Evolutionary conservation across 2,113 vertebrate species (phyloP).

Genomic region (Rhinoderma darwinii): DNA sequence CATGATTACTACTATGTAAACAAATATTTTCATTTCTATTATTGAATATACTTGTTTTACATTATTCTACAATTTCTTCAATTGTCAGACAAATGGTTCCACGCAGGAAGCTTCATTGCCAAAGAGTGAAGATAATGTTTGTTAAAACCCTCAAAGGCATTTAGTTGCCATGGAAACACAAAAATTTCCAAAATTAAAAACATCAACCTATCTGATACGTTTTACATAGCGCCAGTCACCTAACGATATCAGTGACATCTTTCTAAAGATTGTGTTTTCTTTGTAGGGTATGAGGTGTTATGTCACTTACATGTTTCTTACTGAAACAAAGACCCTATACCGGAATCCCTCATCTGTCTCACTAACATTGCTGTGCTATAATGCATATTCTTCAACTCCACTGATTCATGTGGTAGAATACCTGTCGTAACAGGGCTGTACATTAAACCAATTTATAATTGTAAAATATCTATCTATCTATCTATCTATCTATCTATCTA

Average conservation of each 20-base stretch:
- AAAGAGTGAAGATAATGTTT: conserved; percentile 43
- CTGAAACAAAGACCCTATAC: not conserved
- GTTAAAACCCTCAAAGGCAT: conserved; percentile 50
- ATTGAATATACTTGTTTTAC: conserved; percentile 22
- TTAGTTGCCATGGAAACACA: conserved; percentile 34
- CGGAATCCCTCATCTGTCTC: not conserved
- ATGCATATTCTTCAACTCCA: not conserved
- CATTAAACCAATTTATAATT: too few species aligned
- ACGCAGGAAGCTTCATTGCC: conserved; percentile 20
- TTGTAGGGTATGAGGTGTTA: not conserved
- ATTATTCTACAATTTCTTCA: conserved; percentile 9
- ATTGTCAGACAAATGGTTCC: conserved; percentile 19
- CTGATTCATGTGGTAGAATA: not conserved
- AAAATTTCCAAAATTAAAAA: conserved; percentile 47
- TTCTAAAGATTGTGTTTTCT: not conserved
- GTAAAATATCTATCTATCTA: too few species aligned
- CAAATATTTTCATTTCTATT: conserved; percentile 32
- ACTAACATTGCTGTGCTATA: not conserved
- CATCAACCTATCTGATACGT: conserved; percentile 51
- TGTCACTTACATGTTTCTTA: not conserved
- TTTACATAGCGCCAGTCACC: conserved; percentile 4
- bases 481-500: too few species aligned
- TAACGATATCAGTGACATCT: conserved; percentile 16
- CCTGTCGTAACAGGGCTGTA: too few species aligned
- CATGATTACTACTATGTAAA: not conserved